phyloP scores from a whole-genome alignment of 2,888 invertebrate species.

The Norana najaformis region DNA sequence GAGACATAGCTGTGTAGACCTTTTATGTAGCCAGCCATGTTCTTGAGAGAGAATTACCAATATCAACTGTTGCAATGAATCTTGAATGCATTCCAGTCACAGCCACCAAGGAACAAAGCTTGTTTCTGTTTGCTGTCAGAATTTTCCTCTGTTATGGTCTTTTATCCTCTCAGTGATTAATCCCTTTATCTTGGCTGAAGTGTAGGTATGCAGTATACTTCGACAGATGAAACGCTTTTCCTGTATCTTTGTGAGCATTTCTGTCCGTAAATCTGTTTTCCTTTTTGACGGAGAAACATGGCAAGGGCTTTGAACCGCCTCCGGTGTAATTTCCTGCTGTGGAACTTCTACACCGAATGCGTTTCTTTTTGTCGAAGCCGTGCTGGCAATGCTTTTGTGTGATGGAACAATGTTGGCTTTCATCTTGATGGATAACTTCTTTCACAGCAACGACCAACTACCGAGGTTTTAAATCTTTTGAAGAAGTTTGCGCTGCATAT shows the following conservation, averaged over 20 bases:
- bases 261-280: not conserved
- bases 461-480: not conserved
- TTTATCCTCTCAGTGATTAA: not conserved
- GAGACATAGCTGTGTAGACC: too few species aligned
- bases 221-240: not conserved
- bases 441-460: not conserved
- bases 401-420: slow-evolving; percentile 1
- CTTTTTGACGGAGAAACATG: not conserved
- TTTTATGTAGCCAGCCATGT: too few species aligned
- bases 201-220: not conserved
- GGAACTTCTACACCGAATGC: not conserved
- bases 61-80: too few species aligned
- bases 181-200: not conserved
- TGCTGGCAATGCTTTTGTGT: not conserved
- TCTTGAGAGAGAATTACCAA: too few species aligned
- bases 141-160: too few species aligned
- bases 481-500: not conserved
- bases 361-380: not conserved
- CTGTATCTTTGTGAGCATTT: not conserved
- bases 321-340: not conserved
- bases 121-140: too few species aligned
- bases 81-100: too few species aligned
- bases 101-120: too few species aligned
- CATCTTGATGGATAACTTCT: not conserved
- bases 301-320: not conserved